Percentiles rank a stretch among this genome's conserved stretches.
Conservation (phyloP, 1,140 invertebrate genomes). For the Ditylenchus dipsaci region DNA sequence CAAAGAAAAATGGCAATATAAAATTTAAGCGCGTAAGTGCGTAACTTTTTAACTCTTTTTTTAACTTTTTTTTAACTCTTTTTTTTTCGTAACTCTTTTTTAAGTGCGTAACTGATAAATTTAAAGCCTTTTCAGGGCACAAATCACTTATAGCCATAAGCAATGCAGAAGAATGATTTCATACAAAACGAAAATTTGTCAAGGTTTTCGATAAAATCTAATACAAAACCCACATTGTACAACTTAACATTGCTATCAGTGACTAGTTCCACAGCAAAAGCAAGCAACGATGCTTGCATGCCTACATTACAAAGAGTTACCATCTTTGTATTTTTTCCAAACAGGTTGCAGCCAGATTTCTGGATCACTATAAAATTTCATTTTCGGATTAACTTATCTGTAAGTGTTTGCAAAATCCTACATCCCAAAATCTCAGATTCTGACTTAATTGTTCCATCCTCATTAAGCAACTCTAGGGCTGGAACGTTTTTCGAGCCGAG, state of each 20-base stretch:
- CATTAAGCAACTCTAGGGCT: constrained; percentile 33
- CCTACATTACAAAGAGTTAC: constrained; percentile 51
- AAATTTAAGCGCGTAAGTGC: too few species aligned
- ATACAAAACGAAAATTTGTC: too few species aligned
- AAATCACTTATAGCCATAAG: too few species aligned
- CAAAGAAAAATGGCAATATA: too few species aligned
- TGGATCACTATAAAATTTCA: constrained; percentile 3
- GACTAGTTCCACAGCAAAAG: constrained; percentile 44
- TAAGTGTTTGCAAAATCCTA: neutral
- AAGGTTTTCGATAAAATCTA: too few species aligned
- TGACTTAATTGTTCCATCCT: constrained; percentile 16
- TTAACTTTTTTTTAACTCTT: too few species aligned
- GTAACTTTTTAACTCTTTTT: too few species aligned
- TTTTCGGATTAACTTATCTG: too few species aligned
- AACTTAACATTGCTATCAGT: neutral
- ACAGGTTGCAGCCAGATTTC: constrained; percentile 24
- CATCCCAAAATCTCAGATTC: constrained; percentile 7
- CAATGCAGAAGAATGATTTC: too few species aligned
- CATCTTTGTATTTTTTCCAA: neutral
- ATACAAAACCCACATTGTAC: neutral
- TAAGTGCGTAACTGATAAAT: too few species aligned
- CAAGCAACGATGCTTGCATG: constrained; percentile 50
- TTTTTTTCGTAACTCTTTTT: too few species aligned
- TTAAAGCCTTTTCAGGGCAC: too few species aligned
- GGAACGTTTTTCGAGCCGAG: constrained; percentile 42